These are phyloP conservation scores for Trissolcus japonicus DNA, from an alignment of 2,888 invertebrate species.

Conservation along the genomic window DNA sequence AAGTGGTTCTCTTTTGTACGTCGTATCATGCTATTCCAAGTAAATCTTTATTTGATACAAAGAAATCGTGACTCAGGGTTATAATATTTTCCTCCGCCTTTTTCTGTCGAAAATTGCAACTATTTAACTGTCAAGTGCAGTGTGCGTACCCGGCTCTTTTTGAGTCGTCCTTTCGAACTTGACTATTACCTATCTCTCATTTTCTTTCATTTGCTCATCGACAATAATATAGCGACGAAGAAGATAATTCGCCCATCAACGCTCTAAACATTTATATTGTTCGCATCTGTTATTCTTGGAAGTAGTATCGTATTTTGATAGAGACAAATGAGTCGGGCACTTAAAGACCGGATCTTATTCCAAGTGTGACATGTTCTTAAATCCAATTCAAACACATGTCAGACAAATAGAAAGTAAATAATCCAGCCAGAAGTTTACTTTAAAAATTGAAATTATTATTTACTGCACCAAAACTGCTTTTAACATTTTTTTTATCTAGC, in stretches of 20 bases:
- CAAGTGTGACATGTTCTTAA: conserved; percentile 39
- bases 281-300: conserved; percentile 54
- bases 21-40: conserved; percentile 14
- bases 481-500: too few species aligned
- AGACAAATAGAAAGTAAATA: neutral
- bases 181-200: conserved; percentile 49
- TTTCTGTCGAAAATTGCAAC: conserved; percentile 41
- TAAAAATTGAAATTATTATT: too few species aligned
- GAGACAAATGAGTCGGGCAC: conserved; percentile 53
- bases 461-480: too few species aligned
- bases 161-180: conserved; percentile 37
- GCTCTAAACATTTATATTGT: conserved; percentile 57
- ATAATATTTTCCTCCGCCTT: conserved; percentile 41
- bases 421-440: too few species aligned
- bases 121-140: conserved; percentile 57
- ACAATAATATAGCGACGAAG: conserved; percentile 36
- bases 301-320: conserved; percentile 56
- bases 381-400: conserved; percentile 39
- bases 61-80: conserved; percentile 27
- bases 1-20: conserved; percentile 14
- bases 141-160: conserved; percentile 20
- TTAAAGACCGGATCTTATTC: conserved; percentile 43
- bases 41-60: conserved; percentile 48
- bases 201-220: conserved; percentile 51
- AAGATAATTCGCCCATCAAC: conserved; percentile 45